A percentile compares a stretch with the other conserved stretches of the same genome.
These are phyloP conservation scores for Batillaria attramentaria DNA, from an alignment of 1,140 invertebrate genomes.

Conservation along the genomic window DNA sequence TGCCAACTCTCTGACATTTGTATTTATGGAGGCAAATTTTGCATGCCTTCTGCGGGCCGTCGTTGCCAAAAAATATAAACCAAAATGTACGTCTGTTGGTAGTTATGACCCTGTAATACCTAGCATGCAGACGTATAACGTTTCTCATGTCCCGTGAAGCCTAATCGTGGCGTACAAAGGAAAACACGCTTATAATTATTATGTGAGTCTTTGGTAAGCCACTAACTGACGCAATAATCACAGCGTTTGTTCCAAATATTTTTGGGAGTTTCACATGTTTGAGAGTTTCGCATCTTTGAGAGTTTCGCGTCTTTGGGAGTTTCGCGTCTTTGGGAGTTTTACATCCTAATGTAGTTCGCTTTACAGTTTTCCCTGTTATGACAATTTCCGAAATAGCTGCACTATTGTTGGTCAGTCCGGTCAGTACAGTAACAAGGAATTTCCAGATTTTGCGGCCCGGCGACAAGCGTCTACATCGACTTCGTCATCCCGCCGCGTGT, in stretches of 20 bases:
- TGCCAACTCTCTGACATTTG: too few relatives aligned
- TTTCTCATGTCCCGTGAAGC: neutral
- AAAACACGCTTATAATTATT: too few relatives aligned
- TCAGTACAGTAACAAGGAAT: too few relatives aligned
- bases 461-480: neutral
- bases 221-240: too few relatives aligned
- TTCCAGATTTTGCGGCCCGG: conserved; percentile 1
- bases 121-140: neutral
- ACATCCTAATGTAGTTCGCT: neutral
- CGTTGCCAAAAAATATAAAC: neutral
- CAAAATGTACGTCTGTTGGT: neutral
- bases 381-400: neutral
- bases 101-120: neutral
- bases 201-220: too few relatives aligned
- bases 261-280: neutral
- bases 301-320: neutral
- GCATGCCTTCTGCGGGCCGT: neutral
- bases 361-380: neutral
- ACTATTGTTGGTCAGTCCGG: neutral
- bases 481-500: neutral
- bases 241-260: neutral
- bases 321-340: neutral
- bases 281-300: neutral
- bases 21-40: neutral
- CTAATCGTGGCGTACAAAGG: too few relatives aligned